phyloP scores from a whole-genome alignment of 1,140 invertebrate genomes.

The Diprion similis region DNA sequence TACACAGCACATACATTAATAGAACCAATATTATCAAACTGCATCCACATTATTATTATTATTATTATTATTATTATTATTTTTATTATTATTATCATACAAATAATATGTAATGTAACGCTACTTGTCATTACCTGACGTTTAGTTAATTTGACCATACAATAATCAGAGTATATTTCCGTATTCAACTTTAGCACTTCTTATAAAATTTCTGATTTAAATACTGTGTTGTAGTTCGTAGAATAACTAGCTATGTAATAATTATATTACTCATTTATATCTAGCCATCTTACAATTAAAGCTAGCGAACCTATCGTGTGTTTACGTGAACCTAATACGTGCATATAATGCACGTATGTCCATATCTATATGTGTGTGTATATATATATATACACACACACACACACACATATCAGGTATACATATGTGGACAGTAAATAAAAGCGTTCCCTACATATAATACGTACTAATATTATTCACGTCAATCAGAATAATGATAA shows the following conservation, averaged over 20 bases:
- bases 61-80: no score
- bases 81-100: neutral
- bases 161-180: neutral
- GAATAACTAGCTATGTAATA: slow-evolving; percentile 42
- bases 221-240: slow-evolving; percentile 54
- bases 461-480: slow-evolving; percentile 35
- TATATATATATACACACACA: no score
- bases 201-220: slow-evolving; percentile 30
- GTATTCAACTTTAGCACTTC: neutral
- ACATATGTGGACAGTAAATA: slow-evolving; percentile 42
- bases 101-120: neutral
- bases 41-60: neutral
- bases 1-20: neutral
- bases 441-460: slow-evolving; percentile 38
- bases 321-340: neutral
- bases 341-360: slow-evolving; percentile 19
- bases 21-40: neutral
- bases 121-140: no score
- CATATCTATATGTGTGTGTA: slow-evolving; percentile 32
- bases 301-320: slow-evolving; percentile 1
- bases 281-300: neutral
- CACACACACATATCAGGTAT: slow-evolving; percentile 27
- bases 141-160: neutral
- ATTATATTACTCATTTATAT: slow-evolving; percentile 29
- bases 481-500: slow-evolving; percentile 24